Conservation (phyloP, 2,113 vertebrate genomes). For the Tringa solitaria region DNA sequence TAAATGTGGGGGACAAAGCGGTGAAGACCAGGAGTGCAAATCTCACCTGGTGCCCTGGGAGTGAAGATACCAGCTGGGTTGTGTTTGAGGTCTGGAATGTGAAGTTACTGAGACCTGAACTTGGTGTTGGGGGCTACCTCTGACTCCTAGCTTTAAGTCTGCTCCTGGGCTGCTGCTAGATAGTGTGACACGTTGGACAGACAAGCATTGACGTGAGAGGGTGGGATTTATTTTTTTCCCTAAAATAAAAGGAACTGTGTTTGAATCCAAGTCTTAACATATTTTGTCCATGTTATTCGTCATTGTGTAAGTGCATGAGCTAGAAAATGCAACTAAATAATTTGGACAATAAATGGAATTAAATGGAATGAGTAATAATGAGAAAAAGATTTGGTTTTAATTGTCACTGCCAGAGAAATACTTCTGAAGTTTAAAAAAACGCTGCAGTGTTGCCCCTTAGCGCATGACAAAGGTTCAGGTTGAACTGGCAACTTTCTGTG, state of each 20-base stretch:
- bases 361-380: background rate
- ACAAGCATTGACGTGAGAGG: background rate
- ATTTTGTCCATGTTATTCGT: background rate
- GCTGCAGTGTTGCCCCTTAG: background rate
- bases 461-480: rapidly evolving
- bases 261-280: background rate
- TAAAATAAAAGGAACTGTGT: background rate
- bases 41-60: background rate
- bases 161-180: background rate
- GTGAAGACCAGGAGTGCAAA: background rate
- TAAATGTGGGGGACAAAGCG: background rate
- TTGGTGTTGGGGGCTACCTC: background rate
- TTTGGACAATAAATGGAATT: background rate
- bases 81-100: background rate
- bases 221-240: background rate
- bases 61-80: background rate
- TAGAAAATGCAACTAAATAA: background rate
- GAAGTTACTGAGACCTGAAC: background rate
- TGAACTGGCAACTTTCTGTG: background rate
- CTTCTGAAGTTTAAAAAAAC: background rate
- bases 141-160: background rate
- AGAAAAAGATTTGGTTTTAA: background rate
- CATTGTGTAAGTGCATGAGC: background rate
- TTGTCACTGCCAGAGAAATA: background rate
- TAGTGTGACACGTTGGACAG: background rate